Base-by-base conservation (phyloP, 2,113 vertebrate species). In the Bubo bubo region DNA sequence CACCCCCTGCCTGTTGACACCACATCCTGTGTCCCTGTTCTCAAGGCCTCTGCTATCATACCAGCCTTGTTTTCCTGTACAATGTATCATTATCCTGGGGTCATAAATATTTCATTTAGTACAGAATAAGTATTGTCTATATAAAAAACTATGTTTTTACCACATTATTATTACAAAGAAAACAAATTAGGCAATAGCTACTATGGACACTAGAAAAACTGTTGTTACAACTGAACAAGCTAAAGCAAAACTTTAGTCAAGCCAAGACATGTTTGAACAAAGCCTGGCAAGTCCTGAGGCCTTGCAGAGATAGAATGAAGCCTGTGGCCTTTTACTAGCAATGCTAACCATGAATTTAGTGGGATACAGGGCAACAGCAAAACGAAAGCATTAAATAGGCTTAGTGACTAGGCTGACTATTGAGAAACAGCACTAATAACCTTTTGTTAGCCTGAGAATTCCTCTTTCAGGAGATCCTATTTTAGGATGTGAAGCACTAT, bases 81-180 rank as follows among this genome's bases (percentile, higher is more conserved):
- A 72, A 27, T 27, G 34, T 24, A 30, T 76, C 63, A 14, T 58
- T 77, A 70, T 59, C 30, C 27, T 1, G 3, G 37, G 49, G 5
- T 60, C 32, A 72, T 76, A 80, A 86, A 84, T 62, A 81, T 17
- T 88, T 66, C 12, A 39, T 60, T 76, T 55, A 62, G 41, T 71
- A 84, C 11, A 94, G 77, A 81, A 50, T 87, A 87, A 91, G 37
- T 59, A n/a, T 66, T 84, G 49, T 79, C 47, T 59, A 24, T 55
- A 55, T 62, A 39, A 62, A 79, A 94, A 83, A 56, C 2, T 11
- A 73, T 1, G 3, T 0, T 2, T 88, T 91, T 80, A 53, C 21
- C 18, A 16, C 14, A 2, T 79, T 53, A 66, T 84, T 68, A 26
- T 60, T 35, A 60, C 27, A 80, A 83, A 66, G 68, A 60, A 80